Evolutionary conservation across 1,140 invertebrate genomes (phyloP).

Genomic region (Aradophagus sp.): DNA sequence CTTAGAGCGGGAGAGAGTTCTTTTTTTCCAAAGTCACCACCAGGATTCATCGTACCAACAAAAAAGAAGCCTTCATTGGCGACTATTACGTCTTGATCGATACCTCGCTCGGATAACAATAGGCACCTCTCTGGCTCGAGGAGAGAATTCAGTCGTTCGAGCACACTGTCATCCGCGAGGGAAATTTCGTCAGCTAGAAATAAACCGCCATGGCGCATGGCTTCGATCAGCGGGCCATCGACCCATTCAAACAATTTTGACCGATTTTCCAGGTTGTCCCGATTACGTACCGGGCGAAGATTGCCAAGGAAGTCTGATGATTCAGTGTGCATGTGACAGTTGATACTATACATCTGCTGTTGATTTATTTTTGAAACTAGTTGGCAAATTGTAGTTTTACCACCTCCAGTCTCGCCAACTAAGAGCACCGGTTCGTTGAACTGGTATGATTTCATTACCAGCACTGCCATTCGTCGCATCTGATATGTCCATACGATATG

Average conservation of each 20-base stretch:
- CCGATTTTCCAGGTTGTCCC: slow-evolving; percentile 71
- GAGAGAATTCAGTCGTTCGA: slow-evolving; percentile 97
- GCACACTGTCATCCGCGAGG: slow-evolving; percentile 97
- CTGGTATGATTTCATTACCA: slow-evolving; percentile 90
- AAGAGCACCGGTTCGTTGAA: slow-evolving; percentile 96
- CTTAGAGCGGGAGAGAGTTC: slow-evolving; percentile 97
- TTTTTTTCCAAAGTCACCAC: slow-evolving; percentile 99
- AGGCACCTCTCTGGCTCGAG: slow-evolving; percentile 95
- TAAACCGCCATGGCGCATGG: slow-evolving; percentile 91
- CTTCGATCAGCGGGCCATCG: slow-evolving; percentile 94
- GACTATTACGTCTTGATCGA: slow-evolving; percentile 77
- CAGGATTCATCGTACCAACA: slow-evolving; percentile 99
- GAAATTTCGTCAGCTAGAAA: slow-evolving; percentile 99
- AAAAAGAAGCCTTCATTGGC: slow-evolving; percentile 91
- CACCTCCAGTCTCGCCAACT: slow-evolving; percentile 98
- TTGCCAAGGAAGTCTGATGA: slow-evolving; percentile 98
- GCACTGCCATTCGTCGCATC: slow-evolving; percentile 92
- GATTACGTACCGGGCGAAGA: slow-evolving; percentile 89
- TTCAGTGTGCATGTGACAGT: slow-evolving; percentile 99
- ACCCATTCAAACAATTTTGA: slow-evolving; percentile 95
- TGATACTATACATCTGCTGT: slow-evolving; percentile 85
- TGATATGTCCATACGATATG: slow-evolving; percentile 96
- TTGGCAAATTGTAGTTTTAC: slow-evolving; percentile 98
- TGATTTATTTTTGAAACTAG: slow-evolving; percentile 82
- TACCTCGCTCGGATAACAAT: slow-evolving; percentile 91